Evolutionary conservation across 1,140 invertebrate genomes (phyloP), one percentile per base, ranked within the genome.

Genomic region (Philotrypesis tridentata): DNA sequence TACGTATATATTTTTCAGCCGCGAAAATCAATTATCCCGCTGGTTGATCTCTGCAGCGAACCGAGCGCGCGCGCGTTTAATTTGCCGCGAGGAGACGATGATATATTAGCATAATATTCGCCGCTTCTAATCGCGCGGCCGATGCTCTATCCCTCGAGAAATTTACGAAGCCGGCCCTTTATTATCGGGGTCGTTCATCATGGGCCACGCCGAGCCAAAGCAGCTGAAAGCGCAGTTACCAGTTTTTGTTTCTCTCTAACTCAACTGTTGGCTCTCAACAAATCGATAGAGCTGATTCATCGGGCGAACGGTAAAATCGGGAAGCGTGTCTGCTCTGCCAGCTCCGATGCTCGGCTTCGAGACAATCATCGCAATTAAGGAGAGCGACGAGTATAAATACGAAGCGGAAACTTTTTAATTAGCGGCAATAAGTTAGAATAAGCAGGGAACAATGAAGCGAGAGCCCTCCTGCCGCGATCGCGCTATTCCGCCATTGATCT

Each of bases 401-500:
- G 14, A 29, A 33, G 27, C 17, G n/a, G 70, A 27, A 17, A 75
- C 37, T 75, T 80, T 80, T 68, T 17, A 75, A 80, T 80, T 74
- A 65, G 37, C 11, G 0, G 33, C 23, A 2, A 63, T 65, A 65
- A 63, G 48, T 65, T 11, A 65, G 9, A 23, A 65, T 80, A 31
- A 48, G 40, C 25, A 55, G 2, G 2, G 4, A 65, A 72, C 63
- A 63, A 61, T 33, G 27, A 71, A 12, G 48, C 12, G 8, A 21
- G n/a, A 48, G 17, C 67, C 17, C 25, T 33, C 17, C 40, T 23
- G 79, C 27, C 23, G 7, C 27, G 63, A 65, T 65, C 23, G 11
- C 63, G 25, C 23, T 27, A 76, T 67, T 74, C 27, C n/a, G n/a
- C 29, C 71, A 80, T 80, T 80, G 71, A 74, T 74, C 37, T 74